phyloP scores from a whole-genome alignment of 1,140 invertebrate species.

The Coelopa frigida region DNA sequence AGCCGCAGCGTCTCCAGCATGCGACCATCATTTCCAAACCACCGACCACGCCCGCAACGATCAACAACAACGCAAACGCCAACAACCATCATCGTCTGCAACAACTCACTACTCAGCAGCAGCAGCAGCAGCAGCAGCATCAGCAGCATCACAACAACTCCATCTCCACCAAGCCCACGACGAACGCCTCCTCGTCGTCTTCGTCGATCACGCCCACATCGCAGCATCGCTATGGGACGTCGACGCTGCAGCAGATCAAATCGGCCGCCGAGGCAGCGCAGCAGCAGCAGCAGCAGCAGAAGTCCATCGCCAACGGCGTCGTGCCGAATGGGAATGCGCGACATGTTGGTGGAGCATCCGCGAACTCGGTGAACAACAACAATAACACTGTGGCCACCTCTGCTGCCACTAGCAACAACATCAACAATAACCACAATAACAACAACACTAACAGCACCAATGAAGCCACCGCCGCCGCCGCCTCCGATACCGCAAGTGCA shows the following conservation, averaged over 20 bases:
- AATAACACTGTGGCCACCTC: not conserved
- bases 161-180: slow-evolving; percentile 4
- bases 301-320: too few species aligned
- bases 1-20: slow-evolving; percentile 13
- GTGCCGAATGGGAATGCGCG: not conserved
- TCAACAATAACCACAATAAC: slow-evolving; percentile 1
- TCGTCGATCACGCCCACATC: too few species aligned
- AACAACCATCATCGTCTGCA: not conserved
- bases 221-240: too few species aligned
- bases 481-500: slow-evolving; percentile 1
- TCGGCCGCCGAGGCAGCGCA: slow-evolving; percentile 1
- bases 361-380: not conserved
- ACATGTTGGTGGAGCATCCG: slow-evolving; percentile 2
- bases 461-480: slow-evolving; percentile 1
- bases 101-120: slow-evolving; percentile 7
- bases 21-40: slow-evolving; percentile 13
- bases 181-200: too few species aligned
- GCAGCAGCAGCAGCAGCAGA: slow-evolving; percentile 4
- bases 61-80: slow-evolving; percentile 3
- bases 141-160: slow-evolving; percentile 9
- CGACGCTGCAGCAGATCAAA: not conserved
- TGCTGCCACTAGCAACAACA: not conserved
- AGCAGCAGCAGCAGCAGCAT: slow-evolving; percentile 5
- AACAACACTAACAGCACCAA: slow-evolving; percentile 7
- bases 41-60: slow-evolving; percentile 1